A percentile compares a stretch with the other conserved stretches of the same genome.
These are phyloP conservation scores for Prionchulus punctatus DNA, from an alignment of 2,888 invertebrate genomes.

Conservation along the genomic window DNA sequence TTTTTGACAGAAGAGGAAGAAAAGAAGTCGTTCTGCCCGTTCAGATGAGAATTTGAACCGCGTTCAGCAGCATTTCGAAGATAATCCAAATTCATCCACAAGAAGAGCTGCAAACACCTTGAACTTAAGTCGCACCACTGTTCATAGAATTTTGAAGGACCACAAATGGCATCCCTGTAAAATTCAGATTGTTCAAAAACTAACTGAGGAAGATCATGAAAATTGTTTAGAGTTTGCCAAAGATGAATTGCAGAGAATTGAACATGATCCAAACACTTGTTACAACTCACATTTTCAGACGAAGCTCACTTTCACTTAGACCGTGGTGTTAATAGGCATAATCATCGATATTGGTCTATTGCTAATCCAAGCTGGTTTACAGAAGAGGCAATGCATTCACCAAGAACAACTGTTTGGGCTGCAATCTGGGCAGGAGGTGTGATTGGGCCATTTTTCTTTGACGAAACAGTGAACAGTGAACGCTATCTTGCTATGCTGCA, in stretches of 20 bases:
- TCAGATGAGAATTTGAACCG: neutral
- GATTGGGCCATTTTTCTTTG: constrained; percentile 3
- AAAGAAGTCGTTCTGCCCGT: neutral
- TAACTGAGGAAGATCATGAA: neutral
- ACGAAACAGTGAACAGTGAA: constrained; percentile 5
- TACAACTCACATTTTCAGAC: neutral
- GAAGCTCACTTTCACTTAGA: neutral
- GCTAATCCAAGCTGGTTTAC: neutral
- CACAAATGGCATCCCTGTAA: neutral
- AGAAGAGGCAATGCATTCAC: neutral
- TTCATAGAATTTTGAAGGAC: neutral
- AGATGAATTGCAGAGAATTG: neutral
- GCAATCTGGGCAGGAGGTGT: neutral
- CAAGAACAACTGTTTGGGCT: neutral
- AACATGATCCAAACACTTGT: neutral
- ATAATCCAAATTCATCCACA: constrained; percentile 1
- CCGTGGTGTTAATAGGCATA: neutral
- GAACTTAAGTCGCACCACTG: neutral
- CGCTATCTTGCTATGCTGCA: constrained; percentile 13
- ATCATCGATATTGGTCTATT: constrained; percentile 1
- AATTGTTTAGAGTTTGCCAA: constrained; percentile 1
- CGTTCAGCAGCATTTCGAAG: neutral
- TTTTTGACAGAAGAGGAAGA: neutral
- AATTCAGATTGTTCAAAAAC: neutral
- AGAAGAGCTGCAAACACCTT: neutral